Evolutionary conservation across 2,797 vertebrate species (phyloP).

Genomic region (Intellagama lesueurii): DNA sequence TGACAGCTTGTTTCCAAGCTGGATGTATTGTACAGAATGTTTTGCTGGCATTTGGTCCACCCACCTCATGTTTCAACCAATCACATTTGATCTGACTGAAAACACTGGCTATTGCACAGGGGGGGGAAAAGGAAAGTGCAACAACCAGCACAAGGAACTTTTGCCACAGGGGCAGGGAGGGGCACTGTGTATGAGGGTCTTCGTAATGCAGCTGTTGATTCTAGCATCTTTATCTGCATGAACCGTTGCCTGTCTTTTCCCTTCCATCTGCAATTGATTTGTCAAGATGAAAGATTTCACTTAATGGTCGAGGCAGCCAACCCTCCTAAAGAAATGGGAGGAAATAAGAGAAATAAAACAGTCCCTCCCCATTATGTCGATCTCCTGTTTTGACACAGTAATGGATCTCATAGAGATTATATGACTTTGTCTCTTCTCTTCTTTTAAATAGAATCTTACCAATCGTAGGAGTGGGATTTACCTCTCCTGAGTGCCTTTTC

Average conservation of each 20-base stretch:
- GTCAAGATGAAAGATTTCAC: neutral
- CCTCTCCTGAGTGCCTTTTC: constrained; percentile 72
- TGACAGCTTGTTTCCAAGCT: neutral
- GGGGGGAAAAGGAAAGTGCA: no score
- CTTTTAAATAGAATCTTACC: constrained; percentile 40
- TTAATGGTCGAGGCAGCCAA: neutral
- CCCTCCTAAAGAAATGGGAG: neutral
- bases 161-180: neutral
- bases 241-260: neutral
- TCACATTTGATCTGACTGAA: neutral
- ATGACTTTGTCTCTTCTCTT: constrained; percentile 43
- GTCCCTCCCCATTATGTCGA: neutral
- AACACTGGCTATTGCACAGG: accelerated
- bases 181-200: neutral
- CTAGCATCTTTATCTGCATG: neutral
- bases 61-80: accelerated
- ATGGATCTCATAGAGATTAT: constrained; percentile 20
- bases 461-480: constrained; percentile 66
- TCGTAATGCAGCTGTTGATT: neutral
- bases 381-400: constrained; percentile 45
- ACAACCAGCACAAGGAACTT: neutral
- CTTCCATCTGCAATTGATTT: neutral
- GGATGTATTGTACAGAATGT: neutral
- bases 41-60: neutral
- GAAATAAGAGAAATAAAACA: constrained; percentile 16